phyloP scores from a whole-genome alignment of 2,113 vertebrate species.

The Psilopsiagon aurifrons region DNA sequence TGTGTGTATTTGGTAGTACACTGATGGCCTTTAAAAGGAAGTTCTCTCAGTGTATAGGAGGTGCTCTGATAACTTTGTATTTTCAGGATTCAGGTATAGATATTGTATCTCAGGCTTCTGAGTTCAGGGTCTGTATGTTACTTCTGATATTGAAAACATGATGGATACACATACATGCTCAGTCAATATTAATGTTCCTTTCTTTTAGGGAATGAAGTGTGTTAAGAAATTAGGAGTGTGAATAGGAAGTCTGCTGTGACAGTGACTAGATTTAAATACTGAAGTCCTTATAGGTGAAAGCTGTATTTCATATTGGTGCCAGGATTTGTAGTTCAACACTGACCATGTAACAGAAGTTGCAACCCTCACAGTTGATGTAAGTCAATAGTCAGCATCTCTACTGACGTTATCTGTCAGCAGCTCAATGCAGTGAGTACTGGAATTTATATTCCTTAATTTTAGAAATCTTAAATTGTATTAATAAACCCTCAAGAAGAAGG shows the following conservation, averaged over 20 bases:
- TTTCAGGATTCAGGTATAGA: neutral
- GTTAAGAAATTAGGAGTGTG: neutral
- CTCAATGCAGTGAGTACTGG: neutral
- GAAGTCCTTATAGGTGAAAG: neutral
- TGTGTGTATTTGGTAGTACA: neutral
- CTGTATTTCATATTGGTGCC: neutral
- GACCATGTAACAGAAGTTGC: neutral
- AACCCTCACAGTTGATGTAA: neutral
- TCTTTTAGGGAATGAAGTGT: neutral
- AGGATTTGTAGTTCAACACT: fast-evolving
- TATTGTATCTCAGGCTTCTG: neutral
- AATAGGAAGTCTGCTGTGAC: neutral
- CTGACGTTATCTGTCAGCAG: neutral
- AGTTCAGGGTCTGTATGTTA: neutral
- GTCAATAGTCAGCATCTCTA: neutral
- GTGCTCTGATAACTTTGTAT: neutral
- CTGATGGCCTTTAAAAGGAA: neutral
- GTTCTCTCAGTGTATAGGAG: neutral
- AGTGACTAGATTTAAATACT: neutral
- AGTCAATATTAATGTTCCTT: fast-evolving
- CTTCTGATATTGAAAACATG: neutral
- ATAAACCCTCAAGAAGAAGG: neutral
- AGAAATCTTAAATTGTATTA: neutral
- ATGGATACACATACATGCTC: fast-evolving
- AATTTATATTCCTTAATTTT: neutral